phyloP scores from a whole-genome alignment of 2,797 vertebrate species.

The Fistularia tabacaria region DNA sequence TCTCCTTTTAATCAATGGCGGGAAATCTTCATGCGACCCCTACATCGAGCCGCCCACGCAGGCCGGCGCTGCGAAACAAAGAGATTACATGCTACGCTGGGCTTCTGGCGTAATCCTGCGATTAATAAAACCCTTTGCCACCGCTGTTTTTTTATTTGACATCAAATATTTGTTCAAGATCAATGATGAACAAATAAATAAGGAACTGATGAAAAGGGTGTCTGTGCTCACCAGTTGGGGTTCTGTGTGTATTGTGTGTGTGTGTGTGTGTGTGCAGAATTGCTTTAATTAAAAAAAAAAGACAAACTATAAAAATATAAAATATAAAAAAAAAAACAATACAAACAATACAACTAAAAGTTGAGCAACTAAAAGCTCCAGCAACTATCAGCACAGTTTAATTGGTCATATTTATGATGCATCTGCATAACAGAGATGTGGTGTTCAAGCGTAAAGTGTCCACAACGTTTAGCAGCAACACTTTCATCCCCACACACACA shows the following conservation, averaged over 20 bases:
- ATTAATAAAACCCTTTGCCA: neutral
- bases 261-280: too few species aligned
- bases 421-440: constrained; percentile 95
- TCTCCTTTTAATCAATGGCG: too few species aligned
- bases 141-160: too few species aligned
- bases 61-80: neutral
- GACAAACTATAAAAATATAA: neutral
- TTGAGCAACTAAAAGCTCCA: constrained; percentile 87
- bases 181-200: too few species aligned
- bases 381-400: constrained; percentile 82
- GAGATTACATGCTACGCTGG: neutral
- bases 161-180: too few species aligned
- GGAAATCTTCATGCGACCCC: too few species aligned
- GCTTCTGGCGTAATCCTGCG: neutral
- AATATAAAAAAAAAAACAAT: constrained; percentile 10
- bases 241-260: too few species aligned
- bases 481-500: constrained; percentile 67
- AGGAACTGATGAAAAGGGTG: too few species aligned
- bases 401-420: constrained; percentile 87
- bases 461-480: constrained; percentile 82
- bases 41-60: neutral
- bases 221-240: too few species aligned
- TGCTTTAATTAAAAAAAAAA: too few species aligned
- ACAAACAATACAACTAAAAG: too few species aligned
- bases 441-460: constrained; percentile 82